Evolutionary conservation across 2,888 invertebrate species (phyloP).

Genomic region (Trachelus stipa): DNA sequence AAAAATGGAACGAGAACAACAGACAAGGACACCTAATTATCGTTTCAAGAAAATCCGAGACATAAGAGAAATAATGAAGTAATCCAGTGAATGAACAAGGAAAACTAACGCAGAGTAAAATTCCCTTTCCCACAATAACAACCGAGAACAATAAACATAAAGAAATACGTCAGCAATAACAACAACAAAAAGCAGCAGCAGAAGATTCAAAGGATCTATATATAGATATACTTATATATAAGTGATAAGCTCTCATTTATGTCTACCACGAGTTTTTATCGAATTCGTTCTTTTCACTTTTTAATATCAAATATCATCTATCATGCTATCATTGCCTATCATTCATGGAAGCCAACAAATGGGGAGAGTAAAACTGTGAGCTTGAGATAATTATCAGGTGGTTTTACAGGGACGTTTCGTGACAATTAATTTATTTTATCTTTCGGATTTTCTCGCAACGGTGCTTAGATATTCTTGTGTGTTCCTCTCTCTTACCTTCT

Average conservation of each 20-base stretch:
- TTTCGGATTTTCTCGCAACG: background rate
- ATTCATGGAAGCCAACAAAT: background rate
- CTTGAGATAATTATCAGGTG: background rate
- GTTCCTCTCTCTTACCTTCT: background rate
- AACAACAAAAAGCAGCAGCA: background rate
- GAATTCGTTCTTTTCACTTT: background rate
- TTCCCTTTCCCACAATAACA: background rate
- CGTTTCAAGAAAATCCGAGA: background rate
- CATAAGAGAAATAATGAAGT: background rate
- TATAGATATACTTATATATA: background rate
- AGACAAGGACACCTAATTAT: background rate
- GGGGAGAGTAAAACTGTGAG: background rate
- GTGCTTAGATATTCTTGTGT: background rate
- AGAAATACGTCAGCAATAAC: slow-evolving; percentile 1
- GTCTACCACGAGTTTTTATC: background rate
- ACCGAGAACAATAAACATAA: background rate
- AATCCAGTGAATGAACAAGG: background rate
- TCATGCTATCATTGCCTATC: background rate
- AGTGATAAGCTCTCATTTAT: background rate
- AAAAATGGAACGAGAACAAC: background rate
- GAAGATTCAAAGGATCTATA: background rate
- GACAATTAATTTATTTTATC: background rate
- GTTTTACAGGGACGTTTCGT: background rate
- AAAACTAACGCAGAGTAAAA: background rate
- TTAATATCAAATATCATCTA: background rate